Base-by-base conservation (phyloP, 2,888 invertebrate genomes). In the Hoplodrina blanda region DNA sequence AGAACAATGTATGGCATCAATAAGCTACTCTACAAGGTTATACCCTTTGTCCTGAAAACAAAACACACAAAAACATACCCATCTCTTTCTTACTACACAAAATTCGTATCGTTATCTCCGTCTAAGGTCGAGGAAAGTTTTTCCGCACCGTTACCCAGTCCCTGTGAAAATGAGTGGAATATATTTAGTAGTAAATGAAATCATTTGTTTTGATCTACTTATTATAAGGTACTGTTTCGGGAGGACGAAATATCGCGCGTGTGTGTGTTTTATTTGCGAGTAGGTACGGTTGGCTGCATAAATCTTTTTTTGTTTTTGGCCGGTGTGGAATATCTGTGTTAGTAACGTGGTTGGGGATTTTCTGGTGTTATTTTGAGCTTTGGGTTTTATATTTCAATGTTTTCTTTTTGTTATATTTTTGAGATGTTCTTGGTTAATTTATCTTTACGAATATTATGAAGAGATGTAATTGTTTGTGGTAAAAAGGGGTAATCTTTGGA, bases 151-250 rank as follows among this genome's bases (percentile, higher is more conserved):
- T 93, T 92, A 89, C 80, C 67, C 85, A 79, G 87, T 87, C 88
- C 85, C 85, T 85, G 87, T 85, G 90, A 89, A 90, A 92, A 92
- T 90, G 91, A 90, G 88, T 85, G 80, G 87, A 92, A 91, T 92
- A 92, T 90, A 92, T 92, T 91, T 86, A 88, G 91, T 91, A 89
- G 88, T 88, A 92, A 94, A 93, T 92, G 91, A 91, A 92, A 93
- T 89, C 91, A 91, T 93, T 92, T 91, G 88, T 92, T 92, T 90
- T 91, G 89, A 91, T 91, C 88, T 88, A 88, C 85, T 88, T 89
- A 87, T 87, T 87, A 83, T 78, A 83, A 73, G 78, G 74, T 46
- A 33, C 54, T 70, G 76, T 69, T 71, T 63, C 5, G 53, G 69
- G n/a, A 25, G 62, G 57, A 69, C 59, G 73, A 70, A 69, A 67